These are phyloP conservation scores for Capreolus pygargus DNA, from an alignment of 2,113 vertebrate species.

Conservation along the genomic window DNA sequence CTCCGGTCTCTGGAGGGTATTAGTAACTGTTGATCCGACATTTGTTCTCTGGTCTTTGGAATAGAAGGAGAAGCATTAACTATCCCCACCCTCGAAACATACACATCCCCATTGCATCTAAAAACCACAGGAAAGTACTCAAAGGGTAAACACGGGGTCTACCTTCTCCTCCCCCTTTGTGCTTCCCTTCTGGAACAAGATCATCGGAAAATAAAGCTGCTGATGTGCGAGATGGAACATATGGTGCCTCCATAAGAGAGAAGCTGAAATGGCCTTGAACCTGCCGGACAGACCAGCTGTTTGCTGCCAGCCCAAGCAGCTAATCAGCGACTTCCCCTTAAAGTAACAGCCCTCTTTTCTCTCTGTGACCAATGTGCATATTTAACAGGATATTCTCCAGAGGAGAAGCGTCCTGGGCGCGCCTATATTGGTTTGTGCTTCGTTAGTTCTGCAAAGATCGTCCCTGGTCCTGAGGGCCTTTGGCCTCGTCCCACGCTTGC, in stretches of 20 bases:
- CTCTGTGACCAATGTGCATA: slow-evolving; percentile 48
- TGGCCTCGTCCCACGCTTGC: background rate
- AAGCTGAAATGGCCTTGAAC: slow-evolving; percentile 81
- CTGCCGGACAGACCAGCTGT: slow-evolving; percentile 78
- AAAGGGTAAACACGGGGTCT: slow-evolving; percentile 2
- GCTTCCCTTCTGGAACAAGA: slow-evolving; percentile 74
- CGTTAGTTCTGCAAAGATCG: background rate
- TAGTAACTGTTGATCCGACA: background rate
- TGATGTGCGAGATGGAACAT: slow-evolving; percentile 82
- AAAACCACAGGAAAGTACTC: slow-evolving; percentile 45
- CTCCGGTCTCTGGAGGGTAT: background rate
- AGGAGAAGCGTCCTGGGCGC: background rate
- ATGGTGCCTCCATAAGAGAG: slow-evolving; percentile 80
- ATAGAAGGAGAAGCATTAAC: background rate
- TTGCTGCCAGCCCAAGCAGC: slow-evolving; percentile 73
- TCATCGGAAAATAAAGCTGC: slow-evolving; percentile 80
- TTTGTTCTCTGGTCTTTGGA: slow-evolving; percentile 16
- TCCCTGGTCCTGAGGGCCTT: background rate
- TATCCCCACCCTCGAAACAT: rapidly evolving
- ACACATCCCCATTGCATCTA: background rate
- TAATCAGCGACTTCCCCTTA: slow-evolving; percentile 75
- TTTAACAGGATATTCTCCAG: slow-evolving; percentile 40
- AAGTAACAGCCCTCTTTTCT: slow-evolving; percentile 69
- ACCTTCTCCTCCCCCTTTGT: slow-evolving; percentile 56
- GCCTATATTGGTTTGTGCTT: slow-evolving; percentile 24